Evolutionary conservation across 2,888 invertebrate species (phyloP).

Genomic region (Altica lythri): DNA sequence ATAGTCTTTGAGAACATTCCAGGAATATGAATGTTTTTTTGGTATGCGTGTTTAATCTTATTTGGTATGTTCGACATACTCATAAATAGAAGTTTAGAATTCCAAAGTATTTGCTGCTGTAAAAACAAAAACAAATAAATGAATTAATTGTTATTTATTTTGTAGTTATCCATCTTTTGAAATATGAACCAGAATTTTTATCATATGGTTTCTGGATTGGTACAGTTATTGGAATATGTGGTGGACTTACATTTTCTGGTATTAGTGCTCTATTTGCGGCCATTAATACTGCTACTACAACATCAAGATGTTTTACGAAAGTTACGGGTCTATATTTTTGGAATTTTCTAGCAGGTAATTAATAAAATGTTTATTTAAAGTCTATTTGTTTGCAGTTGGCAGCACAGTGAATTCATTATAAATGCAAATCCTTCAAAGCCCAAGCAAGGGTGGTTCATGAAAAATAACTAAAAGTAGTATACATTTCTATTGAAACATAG

Average conservation of each 20-base stretch:
- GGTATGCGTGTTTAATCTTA: too few species aligned
- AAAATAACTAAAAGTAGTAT: too few species aligned
- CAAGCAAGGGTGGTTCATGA: too few species aligned
- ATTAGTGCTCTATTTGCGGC: conserved; percentile 77
- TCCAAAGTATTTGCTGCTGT: too few species aligned
- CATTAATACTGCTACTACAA: conserved; percentile 78
- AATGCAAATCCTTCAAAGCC: too few species aligned
- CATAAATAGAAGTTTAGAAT: too few species aligned
- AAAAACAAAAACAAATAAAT: too few species aligned
- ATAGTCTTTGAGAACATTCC: too few species aligned
- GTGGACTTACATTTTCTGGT: conserved; percentile 71
- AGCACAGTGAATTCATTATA: too few species aligned
- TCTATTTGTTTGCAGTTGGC: conserved; percentile 7
- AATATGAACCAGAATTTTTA: conserved; percentile 67
- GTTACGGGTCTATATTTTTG: conserved; percentile 75
- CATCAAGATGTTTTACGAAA: conserved; percentile 69
- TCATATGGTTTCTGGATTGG: conserved; percentile 77
- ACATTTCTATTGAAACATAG: too few species aligned
- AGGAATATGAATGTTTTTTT: too few species aligned
- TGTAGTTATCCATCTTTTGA: conserved; percentile 66
- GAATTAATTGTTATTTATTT: neutral
- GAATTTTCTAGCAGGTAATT: conserved; percentile 77
- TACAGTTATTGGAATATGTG: conserved; percentile 70
- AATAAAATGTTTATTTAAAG: neutral
- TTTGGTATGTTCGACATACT: too few species aligned